Evolutionary conservation across 2,797 vertebrate species (phyloP), one percentile per base, ranked within the genome.

Genomic region (Pseudocheirus occidentalis): DNA sequence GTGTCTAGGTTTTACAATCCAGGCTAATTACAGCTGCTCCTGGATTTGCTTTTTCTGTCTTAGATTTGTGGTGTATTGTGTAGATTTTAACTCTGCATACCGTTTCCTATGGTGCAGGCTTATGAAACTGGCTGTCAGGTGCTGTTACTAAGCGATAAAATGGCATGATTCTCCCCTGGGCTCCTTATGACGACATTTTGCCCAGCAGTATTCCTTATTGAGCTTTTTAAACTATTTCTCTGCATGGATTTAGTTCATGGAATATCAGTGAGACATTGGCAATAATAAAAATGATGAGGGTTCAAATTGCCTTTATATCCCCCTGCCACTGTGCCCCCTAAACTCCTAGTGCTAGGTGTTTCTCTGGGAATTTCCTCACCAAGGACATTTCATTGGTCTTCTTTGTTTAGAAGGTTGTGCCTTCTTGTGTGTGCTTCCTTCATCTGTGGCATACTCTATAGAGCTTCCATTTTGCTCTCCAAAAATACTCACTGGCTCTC

Each of bases 141-240:
- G 94, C 92, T 89, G 95, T 95, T 97, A 55, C 96, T 91, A 57
- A 96, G 96, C 91, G 81, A n/a, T 92, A 90, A 89, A 92, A 62
- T n/a, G 46, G 21, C 90, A 92, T 14, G 58, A 57, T 89, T 94
- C 50, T 90, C 0, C 34, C 87, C 73, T 21, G 93, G 81, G 96
- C 93, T 94, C 57, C 0, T 0, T 4, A 5, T 91, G 96, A 59
- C 0, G 12, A 73, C 24, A 5, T 46, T 66, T 81, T 2, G 0
- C 55, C 95, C 90, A 1, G 93, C 89, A 21, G n/a, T 73, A n/a
- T 13, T 0, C 6, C 55, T 94, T 91, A 2, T 62, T 90, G 87
- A 91, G 56, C 31, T 0, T 2, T 50, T 40, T 73, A 28, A 53
- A 93, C 54, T 59, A 10, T n/a, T 93, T 93, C 87, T 54, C 9